Evolutionary conservation across 2,113 vertebrate genomes (phyloP).

Genomic region (Heterocephalus glaber): DNA sequence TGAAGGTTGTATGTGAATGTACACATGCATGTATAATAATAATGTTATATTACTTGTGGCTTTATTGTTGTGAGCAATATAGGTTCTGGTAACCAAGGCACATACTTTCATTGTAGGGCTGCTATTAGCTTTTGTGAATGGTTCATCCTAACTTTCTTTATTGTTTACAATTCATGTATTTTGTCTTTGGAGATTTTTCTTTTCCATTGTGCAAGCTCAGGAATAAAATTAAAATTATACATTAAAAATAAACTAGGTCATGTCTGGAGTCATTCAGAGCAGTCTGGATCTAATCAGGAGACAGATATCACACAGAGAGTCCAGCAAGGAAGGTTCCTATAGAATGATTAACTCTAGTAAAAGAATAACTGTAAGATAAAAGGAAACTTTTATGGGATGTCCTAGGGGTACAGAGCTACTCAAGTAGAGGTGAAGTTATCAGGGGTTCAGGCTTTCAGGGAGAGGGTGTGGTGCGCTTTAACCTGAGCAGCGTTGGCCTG

Average conservation of each 20-base stretch:
- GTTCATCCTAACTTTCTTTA: neutral
- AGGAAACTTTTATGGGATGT: neutral
- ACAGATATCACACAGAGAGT: neutral
- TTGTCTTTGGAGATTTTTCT: neutral
- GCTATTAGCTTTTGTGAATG: neutral
- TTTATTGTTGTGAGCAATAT: neutral
- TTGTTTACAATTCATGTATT: neutral
- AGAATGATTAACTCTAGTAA: neutral
- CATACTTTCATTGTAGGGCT: neutral
- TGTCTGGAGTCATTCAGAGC: neutral
- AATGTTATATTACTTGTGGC: no score
- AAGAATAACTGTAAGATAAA: neutral
- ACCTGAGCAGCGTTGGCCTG: neutral
- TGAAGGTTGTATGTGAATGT: neutral
- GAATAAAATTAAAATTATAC: neutral
- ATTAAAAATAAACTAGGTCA: neutral
- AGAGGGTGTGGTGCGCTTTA: neutral
- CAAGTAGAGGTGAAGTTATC: neutral
- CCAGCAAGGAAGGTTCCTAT: neutral
- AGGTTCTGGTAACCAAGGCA: neutral
- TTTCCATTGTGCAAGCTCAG: neutral
- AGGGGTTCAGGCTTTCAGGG: neutral
- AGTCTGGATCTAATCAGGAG: neutral
- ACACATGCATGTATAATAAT: neutral
- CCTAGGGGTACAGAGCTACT: neutral